Conservation (phyloP, 2,113 vertebrate species). For the Glaucidium brasilianum region DNA sequence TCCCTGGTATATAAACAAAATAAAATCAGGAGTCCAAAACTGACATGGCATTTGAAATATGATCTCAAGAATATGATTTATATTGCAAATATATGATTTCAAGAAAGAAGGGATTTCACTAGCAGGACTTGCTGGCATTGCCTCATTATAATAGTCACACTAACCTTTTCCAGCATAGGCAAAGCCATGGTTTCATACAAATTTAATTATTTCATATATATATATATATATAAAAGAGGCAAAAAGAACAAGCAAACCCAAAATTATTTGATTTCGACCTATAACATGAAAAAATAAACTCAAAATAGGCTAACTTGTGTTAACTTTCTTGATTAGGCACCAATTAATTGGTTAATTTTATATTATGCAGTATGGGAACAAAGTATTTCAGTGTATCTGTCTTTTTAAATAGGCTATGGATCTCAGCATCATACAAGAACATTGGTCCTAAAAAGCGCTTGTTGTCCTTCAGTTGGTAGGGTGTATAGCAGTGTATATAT, state of each 20-base stretch:
- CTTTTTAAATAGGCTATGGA: neutral
- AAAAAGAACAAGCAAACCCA: neutral
- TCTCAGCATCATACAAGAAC: neutral
- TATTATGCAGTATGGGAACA: neutral
- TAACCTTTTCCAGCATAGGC: neutral
- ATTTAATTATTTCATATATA: neutral
- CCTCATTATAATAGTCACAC: neutral
- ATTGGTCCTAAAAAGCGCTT: neutral
- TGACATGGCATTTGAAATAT: neutral
- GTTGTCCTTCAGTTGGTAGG: neutral
- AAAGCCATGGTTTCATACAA: neutral
- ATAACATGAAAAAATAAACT: neutral
- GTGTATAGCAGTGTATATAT: neutral
- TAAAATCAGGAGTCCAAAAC: neutral
- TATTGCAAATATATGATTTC: neutral
- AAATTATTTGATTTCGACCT: neutral
- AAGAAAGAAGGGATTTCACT: neutral
- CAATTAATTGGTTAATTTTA: neutral
- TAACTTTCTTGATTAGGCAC: neutral
- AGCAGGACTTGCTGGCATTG: neutral
- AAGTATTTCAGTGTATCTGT: neutral
- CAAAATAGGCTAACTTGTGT: neutral
- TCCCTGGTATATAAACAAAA: neutral
- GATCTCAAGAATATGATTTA: neutral
- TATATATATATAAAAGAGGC: neutral